A percentile compares a stretch with the other conserved stretches of the same genome.
phyloP scores from a whole-genome alignment of 2,888 invertebrate genomes.

The Neocrepidodera transversa region DNA sequence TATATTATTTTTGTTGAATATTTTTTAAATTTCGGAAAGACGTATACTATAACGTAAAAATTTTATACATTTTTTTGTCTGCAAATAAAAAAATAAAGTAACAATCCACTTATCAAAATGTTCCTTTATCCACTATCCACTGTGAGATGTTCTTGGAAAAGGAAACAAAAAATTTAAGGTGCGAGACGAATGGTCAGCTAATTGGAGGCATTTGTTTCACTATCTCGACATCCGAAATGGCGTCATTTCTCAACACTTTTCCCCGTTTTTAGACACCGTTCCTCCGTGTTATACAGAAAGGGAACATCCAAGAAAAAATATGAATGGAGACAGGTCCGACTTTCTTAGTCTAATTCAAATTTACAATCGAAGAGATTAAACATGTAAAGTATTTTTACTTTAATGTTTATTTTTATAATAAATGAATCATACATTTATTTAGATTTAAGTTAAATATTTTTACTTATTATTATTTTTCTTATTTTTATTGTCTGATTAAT shows the following conservation, averaged over 20 bases:
- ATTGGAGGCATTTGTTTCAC: constrained; percentile 56
- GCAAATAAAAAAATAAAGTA: background rate
- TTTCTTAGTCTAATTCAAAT: too few species aligned
- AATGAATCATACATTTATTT: too few species aligned
- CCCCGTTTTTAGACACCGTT: constrained; percentile 34
- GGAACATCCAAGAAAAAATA: background rate
- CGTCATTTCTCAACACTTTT: constrained; percentile 40
- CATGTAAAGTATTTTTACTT: too few species aligned
- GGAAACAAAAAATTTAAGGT: constrained; percentile 50
- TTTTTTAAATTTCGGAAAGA: too few species aligned
- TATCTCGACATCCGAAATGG: constrained; percentile 49
- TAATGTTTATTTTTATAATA: too few species aligned
- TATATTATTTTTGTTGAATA: too few species aligned
- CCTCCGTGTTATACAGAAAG: constrained; percentile 19
- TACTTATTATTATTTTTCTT: too few species aligned
- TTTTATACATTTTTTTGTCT: background rate
- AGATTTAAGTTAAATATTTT: too few species aligned
- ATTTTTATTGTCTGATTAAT: too few species aligned
- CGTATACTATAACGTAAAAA: too few species aligned
- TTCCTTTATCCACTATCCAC: background rate
- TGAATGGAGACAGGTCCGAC: background rate
- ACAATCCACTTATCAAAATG: constrained; percentile 3
- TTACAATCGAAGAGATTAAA: too few species aligned
- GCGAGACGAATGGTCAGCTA: constrained; percentile 55
- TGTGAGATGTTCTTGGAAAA: background rate